Conservation (phyloP, 1,140 invertebrate genomes). For the Heliothis virescens region DNA sequence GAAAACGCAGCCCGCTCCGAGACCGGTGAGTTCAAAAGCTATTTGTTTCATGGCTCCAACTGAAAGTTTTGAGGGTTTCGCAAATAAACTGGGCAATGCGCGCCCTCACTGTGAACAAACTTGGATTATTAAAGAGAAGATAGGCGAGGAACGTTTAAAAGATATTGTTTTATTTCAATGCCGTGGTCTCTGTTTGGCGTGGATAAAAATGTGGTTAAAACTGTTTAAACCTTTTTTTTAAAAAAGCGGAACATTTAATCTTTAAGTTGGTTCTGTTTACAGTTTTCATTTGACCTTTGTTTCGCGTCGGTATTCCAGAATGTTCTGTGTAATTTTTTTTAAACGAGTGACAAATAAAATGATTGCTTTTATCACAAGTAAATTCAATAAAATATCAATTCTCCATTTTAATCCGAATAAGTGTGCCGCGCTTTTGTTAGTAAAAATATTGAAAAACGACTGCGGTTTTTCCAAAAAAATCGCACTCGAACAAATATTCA, state of each 20-base stretch:
- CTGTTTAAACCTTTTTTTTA: not conserved
- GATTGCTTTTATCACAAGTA: too few relatives aligned
- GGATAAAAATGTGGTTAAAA: conserved; percentile 35
- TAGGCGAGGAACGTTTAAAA: conserved; percentile 31
- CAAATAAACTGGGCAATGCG: conserved; percentile 57
- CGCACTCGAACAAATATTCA: not conserved
- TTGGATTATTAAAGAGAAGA: conserved; percentile 44
- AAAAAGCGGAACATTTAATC: conserved; percentile 2
- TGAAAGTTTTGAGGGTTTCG: conserved; percentile 58
- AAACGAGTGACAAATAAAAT: too few relatives aligned
- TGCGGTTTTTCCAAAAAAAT: not conserved
- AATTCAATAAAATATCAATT: too few relatives aligned
- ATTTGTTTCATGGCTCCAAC: conserved; percentile 51
- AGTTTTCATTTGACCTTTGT: not conserved
- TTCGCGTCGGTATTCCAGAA: not conserved
- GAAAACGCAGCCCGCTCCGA: conserved; percentile 48
- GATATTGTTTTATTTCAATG: conserved; percentile 42
- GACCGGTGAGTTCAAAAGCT: conserved; percentile 48
- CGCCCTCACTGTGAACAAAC: conserved; percentile 50
- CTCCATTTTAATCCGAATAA: too few relatives aligned
- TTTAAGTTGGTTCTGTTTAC: not conserved
- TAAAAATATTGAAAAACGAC: not conserved
- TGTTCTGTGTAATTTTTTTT: not conserved
- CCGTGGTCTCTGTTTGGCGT: not conserved
- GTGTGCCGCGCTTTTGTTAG: not conserved